Base-by-base conservation (phyloP, 1,140 invertebrate species). In the Antheraea mylitta region DNA sequence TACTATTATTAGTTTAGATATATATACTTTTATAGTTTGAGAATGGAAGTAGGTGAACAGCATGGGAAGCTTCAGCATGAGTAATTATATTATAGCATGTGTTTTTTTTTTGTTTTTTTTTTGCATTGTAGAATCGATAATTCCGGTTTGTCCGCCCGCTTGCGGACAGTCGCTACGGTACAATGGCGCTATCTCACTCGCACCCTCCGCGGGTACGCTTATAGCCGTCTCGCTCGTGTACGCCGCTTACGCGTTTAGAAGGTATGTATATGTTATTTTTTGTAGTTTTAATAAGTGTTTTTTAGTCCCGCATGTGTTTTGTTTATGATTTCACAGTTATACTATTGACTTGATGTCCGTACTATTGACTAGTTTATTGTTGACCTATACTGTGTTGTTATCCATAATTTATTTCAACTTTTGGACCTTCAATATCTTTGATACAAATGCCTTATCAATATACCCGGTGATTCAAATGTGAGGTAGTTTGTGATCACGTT, bases 121-220 rank as follows among this genome's bases (percentile, higher is more conserved):
- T 36, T 59, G 2, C 38, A 59, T 10, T 53, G 68, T 95, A 97
- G 96, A 98, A 94, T 96, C 97, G 64, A 95, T 97, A 84, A 97
- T 98, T 71, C 97, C 97, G 70, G 96, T 98, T 79, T 98, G 97
- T 87, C 97, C 97, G 76, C 97, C 97, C 75, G 97, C 97, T 81
- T 98, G 97, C 93, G 96, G 96, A 53, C 95, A 96, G 90, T 93
- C 94, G 64, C 45, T 53, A 13, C 93, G 94, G 66, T 95, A 94
- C 82, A 94, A 93, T 74, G 92, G 93, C 66, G 95, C 94, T 61
- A 92, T 81, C 6, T 30, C 74, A 0, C 0, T 82, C 38, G 72
- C 83, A 38, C 83, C 85, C 13, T 75, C 81, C 16, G 66, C 73
- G 2, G 73, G 77, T n/a, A 90, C 88, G 9, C 73, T 94, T 72